Base-by-base conservation (phyloP, 2,113 vertebrate species). In the Neoarius graeffei region DNA sequence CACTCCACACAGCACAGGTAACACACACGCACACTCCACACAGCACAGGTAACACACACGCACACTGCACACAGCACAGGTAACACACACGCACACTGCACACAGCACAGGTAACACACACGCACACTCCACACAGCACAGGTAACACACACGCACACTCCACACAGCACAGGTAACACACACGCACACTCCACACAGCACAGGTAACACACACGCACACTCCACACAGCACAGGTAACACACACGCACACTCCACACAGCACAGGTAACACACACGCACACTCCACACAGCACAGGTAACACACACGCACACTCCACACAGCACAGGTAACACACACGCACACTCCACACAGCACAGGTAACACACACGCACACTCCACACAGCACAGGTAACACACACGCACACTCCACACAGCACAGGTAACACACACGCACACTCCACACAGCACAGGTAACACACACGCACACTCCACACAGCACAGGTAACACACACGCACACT, bases 181-280 rank as follows among this genome's bases (percentile, higher is more conserved):
- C n/a, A n/a, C n/a, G n/a, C n/a, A n/a, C n/a, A n/a, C 5, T 9
- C 5, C 52, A 69, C 66, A 19, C 69, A 73, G 30, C 30, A 35
- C 30, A 35, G 30, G n/a, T n/a, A n/a, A n/a, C n/a, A n/a, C n/a
- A n/a, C n/a, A n/a, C n/a, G n/a, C n/a, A n/a, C n/a, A n/a, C n/a
- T n/a, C n/a, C n/a, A n/a, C n/a, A 35, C 30, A 35, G 30, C 30
- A 35, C 30, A 35, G 30, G 30, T 35, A 35, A 35, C 30, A 35
- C 94, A 96, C 90, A 97, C 95, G 94, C 94, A 67, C 76, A 96
- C 88, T 95, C 94, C n/a, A 94, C 95, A 82, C 96, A 95, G 0
- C 95, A 96, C 50, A 96, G 97, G 96, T 97, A 91, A 57, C 77
- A 81, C 77, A 59, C 50, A 25, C 48, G n/a, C n/a, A 30, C n/a